These are phyloP conservation scores for Azemiops feae DNA, from an alignment of 2,113 vertebrate genomes.

Conservation along the genomic window DNA sequence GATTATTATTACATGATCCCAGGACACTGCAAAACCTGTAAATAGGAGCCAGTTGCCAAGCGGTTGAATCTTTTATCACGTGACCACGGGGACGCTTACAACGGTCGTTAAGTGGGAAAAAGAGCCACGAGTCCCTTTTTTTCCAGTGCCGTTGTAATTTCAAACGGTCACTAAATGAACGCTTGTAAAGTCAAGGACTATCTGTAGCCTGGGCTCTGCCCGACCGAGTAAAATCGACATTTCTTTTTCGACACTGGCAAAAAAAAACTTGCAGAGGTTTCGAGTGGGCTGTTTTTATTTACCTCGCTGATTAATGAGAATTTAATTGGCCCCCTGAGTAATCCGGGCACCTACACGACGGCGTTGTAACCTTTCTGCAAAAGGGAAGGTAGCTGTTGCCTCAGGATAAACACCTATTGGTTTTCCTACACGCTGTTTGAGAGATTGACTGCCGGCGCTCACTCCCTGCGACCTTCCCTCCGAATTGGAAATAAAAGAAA, in stretches of 20 bases:
- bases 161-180: no score
- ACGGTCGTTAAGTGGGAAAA: no score
- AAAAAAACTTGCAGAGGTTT: conserved; percentile 15
- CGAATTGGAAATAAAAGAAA: background rate
- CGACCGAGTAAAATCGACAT: background rate
- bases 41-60: no score
- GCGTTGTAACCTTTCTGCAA: conserved; percentile 20
- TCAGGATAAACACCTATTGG: background rate
- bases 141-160: no score
- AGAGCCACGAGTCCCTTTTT: no score
- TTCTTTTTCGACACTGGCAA: background rate
- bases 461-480: background rate
- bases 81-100: no score
- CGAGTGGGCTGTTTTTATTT: conserved; percentile 8
- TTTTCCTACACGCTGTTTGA: background rate
- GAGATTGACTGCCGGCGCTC: background rate
- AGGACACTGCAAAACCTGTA: no score
- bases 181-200: no score
- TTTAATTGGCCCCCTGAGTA: conserved; percentile 33
- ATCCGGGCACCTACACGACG: conserved; percentile 3
- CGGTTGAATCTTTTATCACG: no score
- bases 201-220: fast-evolving
- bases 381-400: conserved; percentile 26
- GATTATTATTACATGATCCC: no score
- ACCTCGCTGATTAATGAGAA: conserved; percentile 21